A percentile compares a stretch with the other conserved stretches of the same genome.
Evolutionary conservation across 2,888 invertebrate species (phyloP).

Genomic region (Tenodera sinensis): DNA sequence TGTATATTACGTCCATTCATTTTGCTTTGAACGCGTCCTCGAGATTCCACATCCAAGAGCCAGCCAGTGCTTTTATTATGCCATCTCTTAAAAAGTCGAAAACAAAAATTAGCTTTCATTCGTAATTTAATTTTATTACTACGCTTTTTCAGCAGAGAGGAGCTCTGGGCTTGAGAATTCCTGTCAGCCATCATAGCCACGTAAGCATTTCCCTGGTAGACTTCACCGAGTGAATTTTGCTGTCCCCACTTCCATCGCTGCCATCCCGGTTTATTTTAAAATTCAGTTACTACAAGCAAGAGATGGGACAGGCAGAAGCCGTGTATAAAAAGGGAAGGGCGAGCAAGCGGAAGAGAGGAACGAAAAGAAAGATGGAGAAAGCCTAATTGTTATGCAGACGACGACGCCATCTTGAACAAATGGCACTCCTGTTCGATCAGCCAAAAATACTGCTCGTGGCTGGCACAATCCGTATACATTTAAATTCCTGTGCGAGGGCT

Average conservation of each 20-base stretch:
- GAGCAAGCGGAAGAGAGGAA: background rate
- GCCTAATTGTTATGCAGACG: background rate
- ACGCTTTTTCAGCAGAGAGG: background rate
- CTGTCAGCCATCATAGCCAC: background rate
- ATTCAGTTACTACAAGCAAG: background rate
- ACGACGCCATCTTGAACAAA: background rate
- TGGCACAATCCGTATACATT: background rate
- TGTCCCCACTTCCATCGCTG: background rate
- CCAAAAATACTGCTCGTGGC: background rate
- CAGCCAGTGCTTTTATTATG: background rate
- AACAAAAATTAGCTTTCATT: background rate
- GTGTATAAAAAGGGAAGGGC: background rate
- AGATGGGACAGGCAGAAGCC: background rate
- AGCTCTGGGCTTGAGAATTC: background rate
- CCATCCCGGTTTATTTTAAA: background rate
- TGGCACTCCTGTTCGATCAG: background rate
- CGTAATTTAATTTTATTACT: background rate
- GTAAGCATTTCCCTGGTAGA: background rate
- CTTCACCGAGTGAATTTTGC: background rate
- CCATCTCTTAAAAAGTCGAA: background rate
- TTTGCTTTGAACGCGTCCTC: background rate
- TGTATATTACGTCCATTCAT: no score
- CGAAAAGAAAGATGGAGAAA: background rate
- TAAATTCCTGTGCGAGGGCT: background rate
- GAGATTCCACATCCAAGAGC: background rate